Conservation (phyloP, 2,888 invertebrate species). For the Callinectes sapidus region DNA sequence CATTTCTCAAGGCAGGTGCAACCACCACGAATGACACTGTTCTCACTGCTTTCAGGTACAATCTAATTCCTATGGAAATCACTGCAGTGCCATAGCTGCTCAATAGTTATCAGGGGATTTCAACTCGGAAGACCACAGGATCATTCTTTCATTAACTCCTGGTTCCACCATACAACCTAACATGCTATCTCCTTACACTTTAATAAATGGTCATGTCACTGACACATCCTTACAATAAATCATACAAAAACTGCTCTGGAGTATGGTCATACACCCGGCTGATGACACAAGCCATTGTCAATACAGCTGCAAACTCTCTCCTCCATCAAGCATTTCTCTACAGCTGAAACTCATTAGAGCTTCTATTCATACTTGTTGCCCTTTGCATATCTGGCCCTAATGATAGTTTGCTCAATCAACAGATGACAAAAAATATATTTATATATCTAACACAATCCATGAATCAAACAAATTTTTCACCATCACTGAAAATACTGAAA, state of each 20-base stretch:
- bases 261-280: neutral
- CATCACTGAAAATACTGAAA: neutral
- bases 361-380: neutral
- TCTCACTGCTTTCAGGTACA: constrained; percentile 21
- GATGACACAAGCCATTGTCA: neutral
- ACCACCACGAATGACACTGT: neutral
- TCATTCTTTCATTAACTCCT: constrained; percentile 3
- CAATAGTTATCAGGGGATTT: constrained; percentile 5
- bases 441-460: neutral
- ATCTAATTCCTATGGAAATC: neutral
- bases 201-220: neutral
- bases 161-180: constrained; percentile 2
- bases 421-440: neutral
- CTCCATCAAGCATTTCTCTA: neutral
- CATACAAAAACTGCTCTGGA: neutral
- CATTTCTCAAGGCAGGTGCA: constrained; percentile 21
- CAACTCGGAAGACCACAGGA: constrained; percentile 9
- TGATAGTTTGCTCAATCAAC: neutral
- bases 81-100: constrained; percentile 27
- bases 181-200: constrained; percentile 3
- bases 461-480: neutral
- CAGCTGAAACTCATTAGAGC: neutral
- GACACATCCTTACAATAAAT: neutral
- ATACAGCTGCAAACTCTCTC: neutral
- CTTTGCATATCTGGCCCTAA: neutral